Evolutionary conservation across 2,888 invertebrate species (phyloP).

Genomic region (Dryococelus australis): DNA sequence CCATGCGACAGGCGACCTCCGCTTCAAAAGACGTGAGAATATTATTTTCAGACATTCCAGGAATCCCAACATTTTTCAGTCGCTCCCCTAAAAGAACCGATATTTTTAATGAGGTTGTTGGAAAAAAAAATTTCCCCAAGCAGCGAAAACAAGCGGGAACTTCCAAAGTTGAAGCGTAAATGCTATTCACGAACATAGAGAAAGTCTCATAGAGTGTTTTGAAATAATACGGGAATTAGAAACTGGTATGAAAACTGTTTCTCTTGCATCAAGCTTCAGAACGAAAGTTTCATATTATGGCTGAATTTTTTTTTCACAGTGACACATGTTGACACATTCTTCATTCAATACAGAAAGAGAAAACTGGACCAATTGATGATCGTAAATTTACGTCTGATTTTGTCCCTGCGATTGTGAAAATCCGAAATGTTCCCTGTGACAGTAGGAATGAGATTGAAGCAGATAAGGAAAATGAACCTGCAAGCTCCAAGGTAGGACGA

Average conservation of each 20-base stretch:
- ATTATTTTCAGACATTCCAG: neutral
- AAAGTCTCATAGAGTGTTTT: no score
- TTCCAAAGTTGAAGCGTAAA: no score
- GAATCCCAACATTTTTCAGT: neutral
- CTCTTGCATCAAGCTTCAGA: no score
- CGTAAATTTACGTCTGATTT: constrained; percentile 13
- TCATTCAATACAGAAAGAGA: no score
- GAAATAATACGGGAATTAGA: no score
- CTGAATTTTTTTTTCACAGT: no score
- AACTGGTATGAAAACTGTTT: no score
- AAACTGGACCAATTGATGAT: no score
- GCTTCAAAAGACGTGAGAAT: neutral
- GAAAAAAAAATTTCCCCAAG: neutral
- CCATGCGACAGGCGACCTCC: neutral
- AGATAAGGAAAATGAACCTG: neutral
- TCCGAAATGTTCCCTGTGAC: neutral
- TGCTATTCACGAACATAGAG: no score
- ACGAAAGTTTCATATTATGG: no score
- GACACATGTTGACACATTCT: no score
- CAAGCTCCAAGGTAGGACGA: neutral
- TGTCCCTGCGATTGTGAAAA: neutral
- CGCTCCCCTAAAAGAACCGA: neutral
- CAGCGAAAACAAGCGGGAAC: no score
- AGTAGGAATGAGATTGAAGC: neutral
- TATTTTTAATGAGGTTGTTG: neutral